phyloP scores from a whole-genome alignment of 2,113 vertebrate species.

The Aplodontia rufa region DNA sequence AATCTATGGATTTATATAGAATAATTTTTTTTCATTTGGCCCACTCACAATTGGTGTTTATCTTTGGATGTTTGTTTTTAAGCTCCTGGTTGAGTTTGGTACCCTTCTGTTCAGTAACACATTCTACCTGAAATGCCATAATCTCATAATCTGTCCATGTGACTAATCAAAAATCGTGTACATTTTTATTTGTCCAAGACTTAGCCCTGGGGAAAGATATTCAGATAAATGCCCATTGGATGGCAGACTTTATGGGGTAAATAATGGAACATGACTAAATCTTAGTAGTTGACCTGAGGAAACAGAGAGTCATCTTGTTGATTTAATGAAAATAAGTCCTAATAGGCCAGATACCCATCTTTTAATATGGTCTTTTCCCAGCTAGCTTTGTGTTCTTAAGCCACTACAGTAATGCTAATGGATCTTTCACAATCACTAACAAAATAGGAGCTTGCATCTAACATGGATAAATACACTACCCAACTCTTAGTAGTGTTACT shows the following conservation, averaged over 20 bases:
- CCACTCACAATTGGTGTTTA: neutral
- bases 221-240: neutral
- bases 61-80: neutral
- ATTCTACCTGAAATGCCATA: neutral
- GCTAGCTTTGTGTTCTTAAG: neutral
- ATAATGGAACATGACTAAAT: neutral
- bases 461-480: neutral
- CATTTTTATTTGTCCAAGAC: conserved; percentile 3
- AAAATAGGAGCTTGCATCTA: neutral
- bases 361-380: neutral
- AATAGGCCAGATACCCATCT: neutral
- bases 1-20: neutral
- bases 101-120: neutral
- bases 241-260: neutral
- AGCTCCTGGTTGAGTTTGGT: neutral
- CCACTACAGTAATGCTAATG: neutral
- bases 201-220: neutral
- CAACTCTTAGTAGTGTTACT: neutral
- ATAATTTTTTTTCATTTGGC: neutral
- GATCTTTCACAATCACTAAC: neutral
- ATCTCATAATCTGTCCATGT: neutral
- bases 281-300: neutral
- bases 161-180: neutral
- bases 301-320: neutral
- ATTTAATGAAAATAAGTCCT: neutral